Base-by-base conservation (phyloP, 2,888 invertebrate genomes). In the Aporophyla nigra region DNA sequence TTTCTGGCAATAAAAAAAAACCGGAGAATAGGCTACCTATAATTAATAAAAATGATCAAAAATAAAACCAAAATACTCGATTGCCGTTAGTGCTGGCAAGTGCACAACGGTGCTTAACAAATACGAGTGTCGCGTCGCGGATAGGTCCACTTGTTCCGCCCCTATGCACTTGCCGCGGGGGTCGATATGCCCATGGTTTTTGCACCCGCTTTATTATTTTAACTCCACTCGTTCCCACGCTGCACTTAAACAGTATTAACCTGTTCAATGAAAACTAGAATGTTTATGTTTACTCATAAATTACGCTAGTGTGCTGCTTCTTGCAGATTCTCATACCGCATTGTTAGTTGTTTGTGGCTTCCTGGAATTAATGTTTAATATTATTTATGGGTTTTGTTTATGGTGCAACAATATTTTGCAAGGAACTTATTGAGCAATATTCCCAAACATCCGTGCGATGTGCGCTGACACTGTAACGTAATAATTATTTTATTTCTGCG, bases 71-170 rank as follows among this genome's bases (percentile, higher is more conserved):
- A 68, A 68, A 80, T 40, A 81, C 61, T 61, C 70, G 56, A 68
- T 59, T 16, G 74, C 70, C 40, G 69, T 70, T 70, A 76, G 51
- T n/a, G 58, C 49, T 24, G 62, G 27, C 74, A 82, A 77, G 73
- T 65, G 71, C 68, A 78, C 61, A 78, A 59, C 69, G 74, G 79
- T 75, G 69, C 67, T 76, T 71, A 59, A 79, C 77, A 74, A 83
- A 76, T 74, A 79, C 75, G 75, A 71, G 83, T 78, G 81, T 84
- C 78, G 74, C 83, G 83, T 78, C 78, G 86, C 85, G 82, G 87
- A 92, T 92, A 91, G 91, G 91, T 92, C 91, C 94, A 96, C 95
- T 95, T 95, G 96, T 96, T 95, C 93, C 95, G 96, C 96, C 96
- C 96, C 94, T 95, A 96, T 96, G 95, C 96, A 95, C 96, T 95